phyloP scores from a whole-genome alignment of 2,888 invertebrate genomes.

The Orthonychiurus folsomi region DNA sequence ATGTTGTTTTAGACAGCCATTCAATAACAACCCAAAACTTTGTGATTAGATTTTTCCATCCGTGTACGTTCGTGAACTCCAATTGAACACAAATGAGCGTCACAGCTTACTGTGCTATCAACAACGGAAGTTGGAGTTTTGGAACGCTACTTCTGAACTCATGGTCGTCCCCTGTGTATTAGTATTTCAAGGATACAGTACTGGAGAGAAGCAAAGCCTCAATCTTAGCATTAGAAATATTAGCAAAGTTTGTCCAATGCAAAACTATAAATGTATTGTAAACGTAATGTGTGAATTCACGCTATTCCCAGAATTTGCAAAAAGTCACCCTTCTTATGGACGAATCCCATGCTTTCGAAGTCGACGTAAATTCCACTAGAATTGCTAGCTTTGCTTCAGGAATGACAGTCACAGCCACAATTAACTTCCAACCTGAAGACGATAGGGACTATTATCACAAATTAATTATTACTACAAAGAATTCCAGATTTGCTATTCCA shows the following conservation, averaged over 20 bases:
- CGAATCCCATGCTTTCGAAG: constrained; percentile 23
- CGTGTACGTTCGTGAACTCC: constrained; percentile 29
- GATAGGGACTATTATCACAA: constrained; percentile 30
- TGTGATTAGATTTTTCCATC: constrained; percentile 28
- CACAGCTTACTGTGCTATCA: constrained; percentile 28
- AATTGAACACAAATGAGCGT: constrained; percentile 26
- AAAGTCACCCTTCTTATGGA: constrained; percentile 33
- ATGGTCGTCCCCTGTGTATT: constrained; percentile 28
- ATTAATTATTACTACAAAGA: constrained; percentile 25
- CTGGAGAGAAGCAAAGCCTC: constrained; percentile 20
- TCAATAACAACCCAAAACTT: background rate
- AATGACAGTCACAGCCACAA: constrained; percentile 27
- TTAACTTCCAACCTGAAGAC: constrained; percentile 30
- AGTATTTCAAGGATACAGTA: constrained; percentile 32
- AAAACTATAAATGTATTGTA: constrained; percentile 5
- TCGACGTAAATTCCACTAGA: constrained; percentile 24
- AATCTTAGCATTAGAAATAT: constrained; percentile 28
- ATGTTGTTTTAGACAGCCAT: background rate
- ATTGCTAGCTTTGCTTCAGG: constrained; percentile 33
- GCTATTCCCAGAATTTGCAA: constrained; percentile 24
- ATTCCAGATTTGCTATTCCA: constrained; percentile 28
- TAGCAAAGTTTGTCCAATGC: constrained; percentile 22
- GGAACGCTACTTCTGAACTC: constrained; percentile 19
- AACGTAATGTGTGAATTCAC: background rate
- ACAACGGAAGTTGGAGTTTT: constrained; percentile 25